phyloP scores from a whole-genome alignment of 1,140 invertebrate species.

The Saccostrea echinata region DNA sequence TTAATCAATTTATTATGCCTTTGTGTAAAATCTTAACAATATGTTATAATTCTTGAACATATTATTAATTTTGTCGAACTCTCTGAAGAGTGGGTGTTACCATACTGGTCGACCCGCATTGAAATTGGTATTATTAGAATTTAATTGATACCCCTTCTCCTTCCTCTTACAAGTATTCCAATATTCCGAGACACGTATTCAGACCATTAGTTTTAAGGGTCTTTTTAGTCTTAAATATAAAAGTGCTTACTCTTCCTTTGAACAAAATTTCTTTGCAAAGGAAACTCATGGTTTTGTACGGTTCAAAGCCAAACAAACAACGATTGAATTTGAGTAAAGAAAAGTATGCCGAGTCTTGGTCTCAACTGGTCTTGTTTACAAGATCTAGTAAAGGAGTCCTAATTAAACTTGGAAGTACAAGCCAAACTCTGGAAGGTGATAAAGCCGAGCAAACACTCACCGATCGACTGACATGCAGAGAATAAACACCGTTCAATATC shows the following conservation, averaged over 20 bases:
- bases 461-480: neutral
- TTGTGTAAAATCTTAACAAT: neutral
- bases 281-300: conserved; percentile 2
- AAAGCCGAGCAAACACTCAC: conserved; percentile 5
- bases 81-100: conserved; percentile 30
- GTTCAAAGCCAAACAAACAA: neutral
- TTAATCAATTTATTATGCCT: conserved; percentile 27
- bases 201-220: neutral
- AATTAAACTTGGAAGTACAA: conserved; percentile 29
- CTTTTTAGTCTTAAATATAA: neutral
- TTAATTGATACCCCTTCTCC: conserved; percentile 18
- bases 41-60: neutral
- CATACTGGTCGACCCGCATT: conserved; percentile 7
- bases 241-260: conserved; percentile 5
- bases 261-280: conserved; percentile 4
- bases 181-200: neutral
- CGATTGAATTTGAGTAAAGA: conserved; percentile 39
- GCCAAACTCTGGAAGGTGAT: neutral
- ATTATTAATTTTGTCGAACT: neutral
- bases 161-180: neutral
- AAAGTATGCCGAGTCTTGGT: neutral
- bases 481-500: conserved; percentile 1
- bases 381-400: neutral
- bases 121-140: conserved; percentile 26
- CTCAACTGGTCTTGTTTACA: neutral